Conservation (phyloP, 2,113 vertebrate genomes). For the Typhlomys cinereus region DNA sequence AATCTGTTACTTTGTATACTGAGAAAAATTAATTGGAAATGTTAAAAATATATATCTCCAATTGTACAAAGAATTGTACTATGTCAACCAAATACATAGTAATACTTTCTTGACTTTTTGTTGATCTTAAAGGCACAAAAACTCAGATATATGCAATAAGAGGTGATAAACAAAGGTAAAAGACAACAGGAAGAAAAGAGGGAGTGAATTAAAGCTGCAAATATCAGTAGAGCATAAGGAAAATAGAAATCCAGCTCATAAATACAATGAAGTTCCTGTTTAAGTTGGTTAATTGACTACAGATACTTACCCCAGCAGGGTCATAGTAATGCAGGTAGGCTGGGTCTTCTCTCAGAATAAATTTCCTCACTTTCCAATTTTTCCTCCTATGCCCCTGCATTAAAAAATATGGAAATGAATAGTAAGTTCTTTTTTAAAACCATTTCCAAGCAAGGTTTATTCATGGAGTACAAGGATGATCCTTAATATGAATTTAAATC, state of each 20-base stretch:
- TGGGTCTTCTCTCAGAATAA: slow-evolving; percentile 95
- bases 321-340: slow-evolving; percentile 98
- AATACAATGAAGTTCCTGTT: not conserved
- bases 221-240: not conserved
- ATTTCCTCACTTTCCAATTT: slow-evolving; percentile 99
- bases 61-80: not conserved
- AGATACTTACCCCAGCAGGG: slow-evolving; percentile 91
- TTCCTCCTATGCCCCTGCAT: slow-evolving; percentile 94
- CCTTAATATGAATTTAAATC: too few relatives aligned
- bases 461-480: too few relatives aligned
- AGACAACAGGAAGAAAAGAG: not conserved
- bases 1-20: not conserved
- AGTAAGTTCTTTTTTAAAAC: slow-evolving; percentile 10
- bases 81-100: not conserved
- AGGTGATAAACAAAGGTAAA: not conserved
- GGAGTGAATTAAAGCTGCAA: not conserved
- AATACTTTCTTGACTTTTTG: not conserved
- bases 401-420: slow-evolving; percentile 16
- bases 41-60: not conserved
- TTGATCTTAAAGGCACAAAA: not conserved
- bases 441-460: too few relatives aligned
- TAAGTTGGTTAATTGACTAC: not conserved
- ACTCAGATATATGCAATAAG: not conserved
- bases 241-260: not conserved
- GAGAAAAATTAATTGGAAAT: not conserved